These are phyloP conservation scores for Delphinus delphis DNA, from an alignment of 2,113 vertebrate species.

Conservation along the genomic window DNA sequence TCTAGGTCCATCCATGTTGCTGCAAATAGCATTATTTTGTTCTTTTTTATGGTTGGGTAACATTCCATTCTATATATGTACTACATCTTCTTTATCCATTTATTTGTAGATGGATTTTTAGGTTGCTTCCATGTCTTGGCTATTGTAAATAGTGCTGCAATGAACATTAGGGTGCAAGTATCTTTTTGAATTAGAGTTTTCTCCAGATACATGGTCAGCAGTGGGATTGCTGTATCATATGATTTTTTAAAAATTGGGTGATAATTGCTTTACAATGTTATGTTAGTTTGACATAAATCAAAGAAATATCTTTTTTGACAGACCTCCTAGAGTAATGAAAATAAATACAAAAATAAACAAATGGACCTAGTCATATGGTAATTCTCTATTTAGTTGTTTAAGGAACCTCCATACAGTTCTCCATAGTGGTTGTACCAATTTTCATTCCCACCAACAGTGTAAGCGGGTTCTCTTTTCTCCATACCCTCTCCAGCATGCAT, in stretches of 20 bases:
- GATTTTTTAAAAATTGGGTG: no score
- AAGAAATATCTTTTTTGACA: no score
- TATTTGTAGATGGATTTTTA: background rate
- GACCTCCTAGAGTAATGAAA: no score
- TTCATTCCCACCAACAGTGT: no score
- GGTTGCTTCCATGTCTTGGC: background rate
- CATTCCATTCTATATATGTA: background rate
- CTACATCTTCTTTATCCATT: background rate
- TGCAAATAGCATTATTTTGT: background rate
- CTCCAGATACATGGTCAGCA: background rate
- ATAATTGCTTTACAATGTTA: no score
- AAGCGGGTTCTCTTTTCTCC: no score
- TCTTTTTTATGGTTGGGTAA: background rate
- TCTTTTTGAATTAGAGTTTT: background rate
- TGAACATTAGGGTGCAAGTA: background rate
- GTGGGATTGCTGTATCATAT: background rate
- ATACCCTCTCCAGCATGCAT: no score
- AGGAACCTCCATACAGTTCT: no score
- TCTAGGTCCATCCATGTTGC: background rate
- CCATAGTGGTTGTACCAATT: no score
- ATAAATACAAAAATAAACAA: no score
- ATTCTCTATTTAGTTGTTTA: background rate
- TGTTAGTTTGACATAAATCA: no score
- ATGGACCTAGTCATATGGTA: background rate
- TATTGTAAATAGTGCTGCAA: background rate